Evolutionary conservation across 1,140 invertebrate genomes (phyloP), one percentile per base, ranked within the genome.

Genomic region (Cardiocondyla obscurior): DNA sequence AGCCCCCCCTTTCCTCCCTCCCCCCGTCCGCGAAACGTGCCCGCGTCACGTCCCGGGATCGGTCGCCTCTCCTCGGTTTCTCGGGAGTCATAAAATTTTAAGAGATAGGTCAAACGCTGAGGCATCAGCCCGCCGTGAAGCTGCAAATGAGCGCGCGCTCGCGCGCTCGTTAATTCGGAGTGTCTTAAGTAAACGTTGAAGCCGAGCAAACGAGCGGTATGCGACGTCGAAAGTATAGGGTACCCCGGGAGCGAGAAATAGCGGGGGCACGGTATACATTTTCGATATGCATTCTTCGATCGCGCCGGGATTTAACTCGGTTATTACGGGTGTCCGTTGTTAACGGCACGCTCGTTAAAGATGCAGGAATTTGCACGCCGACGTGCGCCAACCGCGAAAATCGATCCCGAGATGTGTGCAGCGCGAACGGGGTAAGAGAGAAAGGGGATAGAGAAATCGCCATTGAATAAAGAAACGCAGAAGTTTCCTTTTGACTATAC

Each of bases 181-280:
- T 81, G 69, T 58, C 53, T 81, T 58, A 36, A 70, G 77, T 74
- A 58, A 70, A 73, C 28, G 69, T 73, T 60, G 36, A 58, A 19
- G 51, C 36, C 51, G 55, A 12, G 39, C 77, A 49, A 82, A 82
- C 44, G 65, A 67, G 46, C 84, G 84, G 42, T 58, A 25, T 57
- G 19, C 67, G 77, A 81, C 67, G 39, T 60, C 62, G 46, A 79
- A 79, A 79, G 62, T 79, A 79, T 81, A 70, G 77, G 69, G 39
- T 81, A 19, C 28, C 12, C n/a, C 44, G 25, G 12, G 10, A 53
- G 19, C 5, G 69, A 42, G 51, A 28, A 12, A 12, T 58, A n/a
- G 44, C 46, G 49, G 30, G 60, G n/a, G n/a, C n/a, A 76, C 44
- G 67, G 46, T 22, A 1, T 53, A 53, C 22, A 79, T 53, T 53